Conservation (phyloP, 2,888 invertebrate species). For the Pandemis heparana region DNA sequence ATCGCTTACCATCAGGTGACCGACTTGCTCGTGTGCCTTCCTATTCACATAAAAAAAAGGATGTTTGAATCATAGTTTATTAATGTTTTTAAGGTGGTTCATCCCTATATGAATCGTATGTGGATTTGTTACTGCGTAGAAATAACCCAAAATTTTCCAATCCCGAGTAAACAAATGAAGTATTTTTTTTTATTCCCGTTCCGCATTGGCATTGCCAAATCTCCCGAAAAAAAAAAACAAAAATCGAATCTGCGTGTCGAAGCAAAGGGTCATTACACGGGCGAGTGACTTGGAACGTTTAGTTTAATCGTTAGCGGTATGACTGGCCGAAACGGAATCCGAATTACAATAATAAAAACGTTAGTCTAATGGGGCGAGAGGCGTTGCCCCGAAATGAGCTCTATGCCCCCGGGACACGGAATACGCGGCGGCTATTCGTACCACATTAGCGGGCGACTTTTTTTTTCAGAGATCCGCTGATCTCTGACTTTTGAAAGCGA, state of each 20-base stretch:
- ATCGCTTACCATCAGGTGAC: no score
- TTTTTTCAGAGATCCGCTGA: constrained; percentile 12
- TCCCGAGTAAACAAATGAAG: no score
- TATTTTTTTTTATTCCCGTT: no score
- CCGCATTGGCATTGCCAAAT: no score
- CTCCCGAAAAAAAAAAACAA: background rate
- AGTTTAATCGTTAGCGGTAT: constrained; percentile 39
- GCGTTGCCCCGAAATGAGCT: constrained; percentile 8
- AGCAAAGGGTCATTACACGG: constrained; percentile 40
- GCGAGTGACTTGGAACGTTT: constrained; percentile 32
- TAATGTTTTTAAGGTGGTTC: no score
- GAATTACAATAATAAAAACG: constrained; percentile 43
- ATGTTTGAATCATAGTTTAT: no score
- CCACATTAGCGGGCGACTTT: constrained; percentile 3
- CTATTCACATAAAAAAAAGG: no score
- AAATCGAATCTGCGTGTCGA: constrained; percentile 40
- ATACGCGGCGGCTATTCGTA: background rate
- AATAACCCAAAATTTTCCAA: no score
- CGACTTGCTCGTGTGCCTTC: no score
- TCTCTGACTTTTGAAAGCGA: constrained; percentile 4
- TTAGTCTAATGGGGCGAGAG: constrained; percentile 28
- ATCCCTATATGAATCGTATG: no score
- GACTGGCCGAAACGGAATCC: constrained; percentile 39
- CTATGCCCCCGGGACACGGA: background rate
- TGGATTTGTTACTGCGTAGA: no score